Evolutionary conservation across 2,888 invertebrate genomes (phyloP), one percentile per base, ranked within the genome.

Genomic region (Ypsolopha sequella): DNA sequence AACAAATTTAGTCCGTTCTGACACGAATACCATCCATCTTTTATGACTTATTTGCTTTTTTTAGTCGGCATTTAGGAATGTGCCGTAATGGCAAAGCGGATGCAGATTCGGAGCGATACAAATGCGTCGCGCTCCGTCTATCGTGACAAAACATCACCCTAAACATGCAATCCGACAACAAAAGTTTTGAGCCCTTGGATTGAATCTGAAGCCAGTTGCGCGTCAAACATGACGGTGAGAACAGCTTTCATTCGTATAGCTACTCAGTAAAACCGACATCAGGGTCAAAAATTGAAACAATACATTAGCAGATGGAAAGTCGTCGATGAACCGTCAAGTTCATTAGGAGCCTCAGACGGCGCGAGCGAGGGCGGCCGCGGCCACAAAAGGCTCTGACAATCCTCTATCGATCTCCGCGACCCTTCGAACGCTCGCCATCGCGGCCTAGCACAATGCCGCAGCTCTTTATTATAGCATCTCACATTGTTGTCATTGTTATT

Each of bases 401-500:
- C 46, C 46, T 8, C 38, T 84, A 84, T 84, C 82, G 85, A 85
- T 85, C 84, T 74, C 64, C 77, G 80, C 85, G 84, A 84, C 84
- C 85, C 85, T 84, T 80, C 82, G 80, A 79, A 76, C 75, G 73
- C 77, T 68, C 81, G 79, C 75, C 80, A 82, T 36, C 55, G 53
- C 53, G 53, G 80, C 80, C 80, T 71, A 73, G 80, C 84, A 85
- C 85, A 86, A 85, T 84, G 80, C 80, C 82, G 79, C 73, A 72
- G 79, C 82, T 85, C 85, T 85, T 86, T 86, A 86, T 86, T 86
- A 86, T 86, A 85, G 79, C 85, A 86, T 86, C 86, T 85, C 85
- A 86, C 85, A 86, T 86, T 86, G 86, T 86, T 86, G 86, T 86
- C 85, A 86, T 86, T 86, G 86, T 86, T 86, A 86, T 86, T 86